Evolutionary conservation across 2,888 invertebrate genomes (phyloP), one percentile per base, ranked within the genome.

Genomic region (Sepiola atlantica): DNA sequence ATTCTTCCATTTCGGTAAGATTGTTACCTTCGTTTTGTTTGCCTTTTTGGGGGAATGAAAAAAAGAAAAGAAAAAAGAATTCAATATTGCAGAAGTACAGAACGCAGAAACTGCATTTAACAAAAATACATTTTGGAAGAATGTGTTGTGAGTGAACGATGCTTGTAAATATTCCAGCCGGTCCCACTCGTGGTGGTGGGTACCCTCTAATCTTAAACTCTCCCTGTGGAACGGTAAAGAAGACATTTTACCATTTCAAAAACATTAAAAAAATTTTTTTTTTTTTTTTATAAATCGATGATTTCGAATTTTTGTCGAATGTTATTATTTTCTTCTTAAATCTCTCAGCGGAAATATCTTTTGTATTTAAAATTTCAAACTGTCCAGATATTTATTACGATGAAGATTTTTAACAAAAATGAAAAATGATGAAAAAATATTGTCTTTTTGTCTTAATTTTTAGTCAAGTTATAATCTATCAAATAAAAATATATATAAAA

Each of bases 331-430:
- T 28, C n/a, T 77, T 77, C 77, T 77, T 77, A 77, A 77, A 77
- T 77, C 77, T n/a, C 77, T n/a, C 77, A 77, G 77, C 77, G 16
- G 32, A 77, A 77, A 77, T 77, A 77, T 77, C 77, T 77, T 77
- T 77, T 77, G 77, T 77, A 77, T 77, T 77, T 77, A 77, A 77
- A 45, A 77, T 77, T n/a, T 18, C n/a, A 77, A 77, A 77, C n/a
- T n/a, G n/a, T 77, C n/a, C n/a, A 77, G n/a, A 77, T 77, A 77
- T 77, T 77, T 77, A 77, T 77, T 77, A 77, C n/a, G 77, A 77
- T 77, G 77, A 77, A 77, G n/a, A n/a, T 77, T 77, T 77, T 77
- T 77, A 61, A n/a, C n/a, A 77, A 77, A 77, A n/a, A n/a, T n/a
- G n/a, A n/a, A n/a, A 77, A 32, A 77, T 0, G 16, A 77, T n/a